Evolutionary conservation across 2,888 invertebrate species (phyloP), one percentile per base, ranked within the genome.

Genomic region (Lydus trimaculatus): DNA sequence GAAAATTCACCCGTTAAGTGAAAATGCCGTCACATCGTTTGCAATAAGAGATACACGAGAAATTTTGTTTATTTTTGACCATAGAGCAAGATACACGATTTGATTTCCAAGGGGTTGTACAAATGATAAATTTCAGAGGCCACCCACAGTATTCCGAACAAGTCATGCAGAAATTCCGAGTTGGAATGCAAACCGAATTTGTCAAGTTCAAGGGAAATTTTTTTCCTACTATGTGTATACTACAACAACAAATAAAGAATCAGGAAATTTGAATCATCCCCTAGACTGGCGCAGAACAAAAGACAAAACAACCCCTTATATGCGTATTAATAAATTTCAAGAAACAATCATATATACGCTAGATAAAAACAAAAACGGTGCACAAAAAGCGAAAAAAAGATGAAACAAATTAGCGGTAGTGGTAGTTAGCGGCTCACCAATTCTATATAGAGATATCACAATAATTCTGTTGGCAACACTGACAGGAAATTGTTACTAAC

Each of bases 101-200:
- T 61, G 28, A 31, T 60, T 31, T 64, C 65, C 69, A 70, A 70
- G 71, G 74, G 74, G 68, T 66, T 72, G 0, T 13, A 2, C 23
- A 73, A 78, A 78, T 79, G 78, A 78, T 79, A 78, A 77, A 80
- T 78, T 72, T 76, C 67, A 63, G 72, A 67, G 78, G 75, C 75
- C 74, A 56, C 76, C 78, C 78, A 76, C 78, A 75, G 75, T 64
- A 76, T 78, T 74, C 76, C 73, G 76, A 64, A 8, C 74, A 75
- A 80, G 76, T 79, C 80, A 79, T 76, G 83, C 81, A 83, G 80
- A 82, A 82, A 81, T 76, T 81, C 78, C 83, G 82, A 79, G 79
- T 78, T 77, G 84, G 84, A 84, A 84, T 84, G 84, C 83, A 83
- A 84, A 83, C 83, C 80, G 79, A 84, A 84, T 84, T 84, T 84